Percentiles rank a stretch among this genome's conserved stretches.
phyloP scores from a whole-genome alignment of 2,888 invertebrate genomes.

The Platycheirus rosarum region DNA sequence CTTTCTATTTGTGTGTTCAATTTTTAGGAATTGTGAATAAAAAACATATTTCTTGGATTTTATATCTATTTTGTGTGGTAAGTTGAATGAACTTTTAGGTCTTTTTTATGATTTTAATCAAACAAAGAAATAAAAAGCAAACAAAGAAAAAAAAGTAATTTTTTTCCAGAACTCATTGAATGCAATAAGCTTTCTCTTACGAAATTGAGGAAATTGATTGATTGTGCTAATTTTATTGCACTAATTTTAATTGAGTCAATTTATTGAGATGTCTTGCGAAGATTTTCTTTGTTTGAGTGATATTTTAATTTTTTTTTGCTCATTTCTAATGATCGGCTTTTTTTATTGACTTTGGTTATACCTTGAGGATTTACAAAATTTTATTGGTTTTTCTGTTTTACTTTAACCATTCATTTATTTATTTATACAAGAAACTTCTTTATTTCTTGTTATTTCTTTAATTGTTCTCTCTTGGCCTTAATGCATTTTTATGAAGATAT shows the following conservation, averaged over 20 bases:
- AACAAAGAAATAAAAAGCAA: slow-evolving; percentile 15
- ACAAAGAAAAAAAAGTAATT: slow-evolving; percentile 8
- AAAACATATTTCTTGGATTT: slow-evolving; percentile 14
- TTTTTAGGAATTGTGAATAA: slow-evolving; percentile 37
- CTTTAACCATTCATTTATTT: background rate
- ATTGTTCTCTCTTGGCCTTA: slow-evolving; percentile 39
- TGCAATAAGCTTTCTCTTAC: slow-evolving; percentile 61
- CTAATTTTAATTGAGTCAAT: slow-evolving; percentile 9
- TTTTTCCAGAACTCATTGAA: slow-evolving; percentile 27
- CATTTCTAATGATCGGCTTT: background rate
- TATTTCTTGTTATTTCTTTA: background rate
- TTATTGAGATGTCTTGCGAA: background rate
- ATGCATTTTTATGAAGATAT: slow-evolving; percentile 47
- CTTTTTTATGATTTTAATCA: slow-evolving; percentile 16
- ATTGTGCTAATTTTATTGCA: slow-evolving; percentile 38
- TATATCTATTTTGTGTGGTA: slow-evolving; percentile 44
- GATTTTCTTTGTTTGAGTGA: background rate
- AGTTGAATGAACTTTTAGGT: slow-evolving; percentile 69
- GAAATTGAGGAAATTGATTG: slow-evolving; percentile 18
- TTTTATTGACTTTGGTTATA: slow-evolving; percentile 1
- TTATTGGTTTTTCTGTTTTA: slow-evolving; percentile 8
- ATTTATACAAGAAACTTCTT: background rate
- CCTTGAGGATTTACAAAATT: background rate
- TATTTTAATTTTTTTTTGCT: background rate
- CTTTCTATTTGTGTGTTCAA: slow-evolving; percentile 17